Conservation (phyloP, 2,888 invertebrate genomes). For the Camponotus fellah region DNA sequence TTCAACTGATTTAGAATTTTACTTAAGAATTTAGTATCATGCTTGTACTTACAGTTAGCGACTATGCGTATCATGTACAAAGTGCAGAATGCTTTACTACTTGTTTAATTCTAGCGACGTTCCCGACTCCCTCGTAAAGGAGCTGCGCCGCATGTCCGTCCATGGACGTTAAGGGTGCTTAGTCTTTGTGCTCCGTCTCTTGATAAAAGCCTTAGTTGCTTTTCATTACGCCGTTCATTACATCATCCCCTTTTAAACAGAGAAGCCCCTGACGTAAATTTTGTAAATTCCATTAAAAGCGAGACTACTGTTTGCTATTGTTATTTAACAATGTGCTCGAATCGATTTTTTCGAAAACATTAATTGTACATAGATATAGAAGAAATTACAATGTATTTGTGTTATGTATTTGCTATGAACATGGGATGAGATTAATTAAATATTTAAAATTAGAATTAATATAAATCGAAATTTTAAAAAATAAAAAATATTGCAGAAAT, state of each 20-base stretch:
- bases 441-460: slow-evolving; percentile 19
- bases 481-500: background rate
- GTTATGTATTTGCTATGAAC: background rate
- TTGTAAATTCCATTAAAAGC: slow-evolving; percentile 45
- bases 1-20: slow-evolving; percentile 12
- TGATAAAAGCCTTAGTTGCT: slow-evolving; percentile 56
- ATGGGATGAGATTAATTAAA: background rate
- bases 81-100: slow-evolving; percentile 45
- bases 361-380: background rate
- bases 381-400: slow-evolving; percentile 4
- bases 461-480: background rate
- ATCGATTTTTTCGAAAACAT: slow-evolving; percentile 27
- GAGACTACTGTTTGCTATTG: slow-evolving; percentile 14
- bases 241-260: slow-evolving; percentile 26
- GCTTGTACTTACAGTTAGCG: slow-evolving; percentile 19
- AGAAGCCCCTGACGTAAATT: slow-evolving; percentile 31
- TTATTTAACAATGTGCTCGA: background rate
- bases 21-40: slow-evolving; percentile 13
- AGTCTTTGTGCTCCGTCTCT: slow-evolving; percentile 53
- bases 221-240: slow-evolving; percentile 53
- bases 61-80: slow-evolving; percentile 31
- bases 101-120: slow-evolving; percentile 55
- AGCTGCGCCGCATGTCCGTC: slow-evolving; percentile 45
- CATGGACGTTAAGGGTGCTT: slow-evolving; percentile 45
- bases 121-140: slow-evolving; percentile 47